A percentile compares a stretch with the other conserved stretches of the same genome.
These are phyloP conservation scores for Sminthurides aquaticus DNA, from an alignment of 2,888 invertebrate species.

Conservation along the genomic window DNA sequence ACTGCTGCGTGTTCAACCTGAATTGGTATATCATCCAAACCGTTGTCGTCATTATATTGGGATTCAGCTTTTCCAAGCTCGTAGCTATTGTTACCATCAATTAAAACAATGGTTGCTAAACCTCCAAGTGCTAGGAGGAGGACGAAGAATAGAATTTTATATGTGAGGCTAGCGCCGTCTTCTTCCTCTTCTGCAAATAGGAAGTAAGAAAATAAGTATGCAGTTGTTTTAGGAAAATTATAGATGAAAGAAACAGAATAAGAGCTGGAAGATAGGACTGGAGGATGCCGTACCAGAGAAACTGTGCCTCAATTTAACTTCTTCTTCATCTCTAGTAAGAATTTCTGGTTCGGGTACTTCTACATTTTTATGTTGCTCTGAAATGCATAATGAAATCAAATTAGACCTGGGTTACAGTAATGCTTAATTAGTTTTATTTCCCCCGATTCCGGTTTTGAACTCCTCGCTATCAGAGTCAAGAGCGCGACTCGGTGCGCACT, in stretches of 20 bases:
- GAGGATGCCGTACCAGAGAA: neutral
- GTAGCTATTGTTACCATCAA: constrained; percentile 16
- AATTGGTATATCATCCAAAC: neutral
- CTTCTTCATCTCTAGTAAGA: constrained; percentile 14
- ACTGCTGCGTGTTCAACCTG: neutral
- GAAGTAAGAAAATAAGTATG: neutral
- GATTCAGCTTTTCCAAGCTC: neutral
- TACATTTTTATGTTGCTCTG: neutral
- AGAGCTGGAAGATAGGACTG: neutral
- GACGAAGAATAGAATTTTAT: constrained; percentile 22
- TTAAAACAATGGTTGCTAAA: constrained; percentile 19
- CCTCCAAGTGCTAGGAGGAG: constrained; percentile 17
- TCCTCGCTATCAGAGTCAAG: too few species aligned
- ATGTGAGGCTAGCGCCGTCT: constrained; percentile 15
- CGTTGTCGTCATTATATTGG: neutral
- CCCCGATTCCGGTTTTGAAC: too few species aligned
- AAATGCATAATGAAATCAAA: too few species aligned
- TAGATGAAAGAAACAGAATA: neutral
- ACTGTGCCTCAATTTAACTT: neutral
- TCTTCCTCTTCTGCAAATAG: constrained; percentile 14
- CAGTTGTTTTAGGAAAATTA: too few species aligned
- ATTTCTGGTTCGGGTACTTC: constrained; percentile 19
- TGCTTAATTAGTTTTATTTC: too few species aligned
- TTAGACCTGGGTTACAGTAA: too few species aligned
- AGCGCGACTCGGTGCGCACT: too few species aligned